These are phyloP conservation scores for Sprattus sprattus DNA, from an alignment of 2,113 vertebrate species.

Conservation along the genomic window DNA sequence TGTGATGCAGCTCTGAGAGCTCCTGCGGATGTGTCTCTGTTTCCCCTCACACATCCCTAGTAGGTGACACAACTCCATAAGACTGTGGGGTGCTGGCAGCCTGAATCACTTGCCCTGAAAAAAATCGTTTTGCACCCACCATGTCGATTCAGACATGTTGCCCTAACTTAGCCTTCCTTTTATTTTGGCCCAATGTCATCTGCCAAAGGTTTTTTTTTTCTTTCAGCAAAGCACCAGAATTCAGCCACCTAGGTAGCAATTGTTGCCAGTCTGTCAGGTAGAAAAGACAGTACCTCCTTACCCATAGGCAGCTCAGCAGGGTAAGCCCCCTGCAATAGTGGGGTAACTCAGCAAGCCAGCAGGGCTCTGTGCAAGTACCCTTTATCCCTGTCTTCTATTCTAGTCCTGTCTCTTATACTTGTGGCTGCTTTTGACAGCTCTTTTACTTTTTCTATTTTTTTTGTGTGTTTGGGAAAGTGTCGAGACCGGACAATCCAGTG, in stretches of 20 bases:
- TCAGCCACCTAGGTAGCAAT: not conserved
- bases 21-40: not conserved
- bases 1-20: not conserved
- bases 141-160: no score
- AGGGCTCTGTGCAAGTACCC: not conserved
- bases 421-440: not conserved
- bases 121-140: no score
- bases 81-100: no score
- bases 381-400: not conserved
- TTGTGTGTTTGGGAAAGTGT: not conserved
- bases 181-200: no score
- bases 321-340: not conserved
- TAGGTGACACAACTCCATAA: no score
- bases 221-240: not conserved
- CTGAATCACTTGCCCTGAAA: no score
- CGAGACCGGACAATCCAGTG: no score
- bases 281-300: not conserved
- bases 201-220: not conserved
- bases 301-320: not conserved
- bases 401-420: not conserved
- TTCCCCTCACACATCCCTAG: no score
- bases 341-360: not conserved
- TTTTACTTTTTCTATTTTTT: no score
- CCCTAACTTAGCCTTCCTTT: no score
- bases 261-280: not conserved